These are phyloP conservation scores for Plagiodera versicolora DNA, from an alignment of 2,888 invertebrate species.

Conservation along the genomic window DNA sequence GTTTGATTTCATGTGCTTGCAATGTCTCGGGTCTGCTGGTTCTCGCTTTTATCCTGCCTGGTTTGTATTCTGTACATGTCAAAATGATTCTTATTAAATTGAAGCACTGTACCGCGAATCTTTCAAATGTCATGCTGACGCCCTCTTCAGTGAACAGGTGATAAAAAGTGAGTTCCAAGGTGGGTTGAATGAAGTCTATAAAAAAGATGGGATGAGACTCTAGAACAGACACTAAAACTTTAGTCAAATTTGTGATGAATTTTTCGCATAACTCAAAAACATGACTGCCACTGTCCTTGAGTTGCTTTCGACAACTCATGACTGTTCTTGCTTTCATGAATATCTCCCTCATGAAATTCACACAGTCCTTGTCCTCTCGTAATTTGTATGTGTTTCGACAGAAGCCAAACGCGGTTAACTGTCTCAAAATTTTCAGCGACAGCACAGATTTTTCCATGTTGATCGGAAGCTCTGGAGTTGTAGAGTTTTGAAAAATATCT, in stretches of 20 bases:
- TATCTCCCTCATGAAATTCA: slow-evolving; percentile 76
- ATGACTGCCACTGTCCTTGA: slow-evolving; percentile 64
- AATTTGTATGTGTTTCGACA: slow-evolving; percentile 75
- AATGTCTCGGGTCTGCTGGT: slow-evolving; percentile 59
- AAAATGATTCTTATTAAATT: slow-evolving; percentile 86
- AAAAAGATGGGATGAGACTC: slow-evolving; percentile 80
- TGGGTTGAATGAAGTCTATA: slow-evolving; percentile 75
- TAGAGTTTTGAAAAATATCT: slow-evolving; percentile 63
- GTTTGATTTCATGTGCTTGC: slow-evolving; percentile 71
- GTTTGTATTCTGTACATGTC: slow-evolving; percentile 74
- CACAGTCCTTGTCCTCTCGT: slow-evolving; percentile 72
- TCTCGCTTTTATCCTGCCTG: slow-evolving; percentile 63
- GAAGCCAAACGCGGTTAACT: slow-evolving; percentile 81
- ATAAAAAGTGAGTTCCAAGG: slow-evolving; percentile 80
- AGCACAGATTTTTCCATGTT: slow-evolving; percentile 80
- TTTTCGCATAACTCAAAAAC: slow-evolving; percentile 76
- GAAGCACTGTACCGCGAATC: slow-evolving; percentile 87
- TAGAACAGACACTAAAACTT: slow-evolving; percentile 78
- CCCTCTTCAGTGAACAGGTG: slow-evolving; percentile 87
- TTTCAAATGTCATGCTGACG: slow-evolving; percentile 74
- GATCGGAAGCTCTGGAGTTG: slow-evolving; percentile 64
- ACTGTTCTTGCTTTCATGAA: slow-evolving; percentile 78
- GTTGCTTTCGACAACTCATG: slow-evolving; percentile 76
- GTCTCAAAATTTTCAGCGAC: slow-evolving; percentile 79
- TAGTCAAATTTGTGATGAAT: slow-evolving; percentile 81